Conservation (phyloP, 2,797 vertebrate genomes). For the Sandelia bainsii region DNA sequence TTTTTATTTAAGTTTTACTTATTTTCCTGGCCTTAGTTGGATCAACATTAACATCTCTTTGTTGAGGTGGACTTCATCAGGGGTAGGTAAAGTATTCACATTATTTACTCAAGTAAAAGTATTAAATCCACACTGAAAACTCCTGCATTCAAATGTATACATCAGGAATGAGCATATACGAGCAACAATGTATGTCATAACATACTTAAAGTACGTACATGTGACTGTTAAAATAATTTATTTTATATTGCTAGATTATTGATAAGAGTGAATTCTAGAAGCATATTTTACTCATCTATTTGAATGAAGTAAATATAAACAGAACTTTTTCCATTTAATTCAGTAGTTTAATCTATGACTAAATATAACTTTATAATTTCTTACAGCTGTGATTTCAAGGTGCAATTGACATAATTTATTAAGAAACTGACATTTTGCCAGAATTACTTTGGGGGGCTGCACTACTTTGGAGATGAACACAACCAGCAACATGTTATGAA, state of each 20-base stretch:
- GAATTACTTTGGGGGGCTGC: conserved; percentile 17
- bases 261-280: neutral
- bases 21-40: neutral
- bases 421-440: conserved; percentile 30
- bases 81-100: too few relatives aligned
- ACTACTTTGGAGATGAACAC: conserved; percentile 19
- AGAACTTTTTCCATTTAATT: neutral
- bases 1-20: too few relatives aligned
- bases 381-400: neutral
- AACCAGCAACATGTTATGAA: conserved; percentile 36
- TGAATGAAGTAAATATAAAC: neutral
- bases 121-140: too few relatives aligned
- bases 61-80: too few relatives aligned
- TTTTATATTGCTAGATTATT: neutral
- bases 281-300: neutral
- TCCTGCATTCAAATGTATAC: too few relatives aligned
- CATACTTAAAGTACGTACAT: neutral
- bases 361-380: neutral
- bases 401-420: conserved; percentile 34
- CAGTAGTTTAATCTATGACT: neutral
- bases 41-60: too few relatives aligned
- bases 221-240: neutral
- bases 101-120: too few relatives aligned
- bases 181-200: too few relatives aligned
- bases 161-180: too few relatives aligned